Evolutionary conservation across 2,113 vertebrate genomes (phyloP).

Genomic region (Callaeas wilsoni): DNA sequence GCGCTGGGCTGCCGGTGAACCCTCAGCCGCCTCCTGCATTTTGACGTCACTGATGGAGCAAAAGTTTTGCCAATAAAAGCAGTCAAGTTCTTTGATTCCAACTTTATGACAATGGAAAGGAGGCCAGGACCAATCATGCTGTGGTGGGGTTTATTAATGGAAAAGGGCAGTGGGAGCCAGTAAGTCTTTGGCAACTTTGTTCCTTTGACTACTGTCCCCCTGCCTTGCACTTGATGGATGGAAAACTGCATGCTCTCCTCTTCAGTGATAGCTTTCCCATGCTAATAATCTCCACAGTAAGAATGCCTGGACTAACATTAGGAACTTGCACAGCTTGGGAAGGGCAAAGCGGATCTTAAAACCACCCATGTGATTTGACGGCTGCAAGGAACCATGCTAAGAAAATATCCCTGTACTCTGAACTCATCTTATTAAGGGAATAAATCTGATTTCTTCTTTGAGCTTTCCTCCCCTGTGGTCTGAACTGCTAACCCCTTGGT

Average conservation of each 20-base stretch:
- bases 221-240: neutral
- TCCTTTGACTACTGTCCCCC: neutral
- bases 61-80: conserved; percentile 73
- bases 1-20: neutral
- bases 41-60: conserved; percentile 60
- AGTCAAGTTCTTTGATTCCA: conserved; percentile 68
- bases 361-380: neutral
- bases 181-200: neutral
- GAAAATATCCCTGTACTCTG: neutral
- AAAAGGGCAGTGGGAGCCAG: conserved; percentile 26
- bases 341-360: neutral
- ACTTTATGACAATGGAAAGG: conserved; percentile 64
- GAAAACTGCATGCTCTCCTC: neutral
- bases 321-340: neutral
- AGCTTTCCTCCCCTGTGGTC: neutral
- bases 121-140: conserved; percentile 6
- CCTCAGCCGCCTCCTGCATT: conserved; percentile 40
- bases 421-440: conserved; percentile 8
- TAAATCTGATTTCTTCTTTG: conserved; percentile 31
- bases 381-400: neutral
- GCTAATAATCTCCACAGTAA: neutral
- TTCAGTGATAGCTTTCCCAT: neutral
- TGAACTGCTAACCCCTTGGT: neutral
- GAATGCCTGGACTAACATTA: neutral
- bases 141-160: conserved; percentile 63